These are phyloP conservation scores for Stegophylla sp. DNA, from an alignment of 2,888 invertebrate species.

Conservation along the genomic window DNA sequence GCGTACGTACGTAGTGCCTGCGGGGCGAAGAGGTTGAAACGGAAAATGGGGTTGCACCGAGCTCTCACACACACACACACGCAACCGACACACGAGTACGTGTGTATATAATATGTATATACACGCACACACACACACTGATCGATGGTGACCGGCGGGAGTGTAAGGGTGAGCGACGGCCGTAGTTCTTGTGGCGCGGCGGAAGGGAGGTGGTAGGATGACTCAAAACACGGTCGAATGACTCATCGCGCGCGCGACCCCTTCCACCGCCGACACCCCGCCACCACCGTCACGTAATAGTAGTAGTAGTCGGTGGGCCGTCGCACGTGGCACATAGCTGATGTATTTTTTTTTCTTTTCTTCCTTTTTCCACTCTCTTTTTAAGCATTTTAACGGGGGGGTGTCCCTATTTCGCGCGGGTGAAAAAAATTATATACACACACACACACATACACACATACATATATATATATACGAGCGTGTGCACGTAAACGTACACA, in stretches of 20 bases:
- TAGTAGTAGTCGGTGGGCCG: background rate
- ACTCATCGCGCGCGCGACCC: constrained; percentile 55
- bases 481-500: background rate
- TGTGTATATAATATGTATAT: background rate
- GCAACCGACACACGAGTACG: constrained; percentile 6
- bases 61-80: constrained; percentile 8
- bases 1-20: constrained; percentile 13
- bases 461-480: background rate
- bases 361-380: constrained; percentile 18
- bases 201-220: constrained; percentile 26
- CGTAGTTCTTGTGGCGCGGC: background rate
- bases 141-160: constrained; percentile 58
- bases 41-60: constrained; percentile 58
- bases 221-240: constrained; percentile 59
- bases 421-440: too few species aligned
- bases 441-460: background rate
- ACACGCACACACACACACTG: constrained; percentile 7
- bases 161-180: constrained; percentile 29
- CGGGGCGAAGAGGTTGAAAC: constrained; percentile 48
- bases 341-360: constrained; percentile 28
- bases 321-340: constrained; percentile 43
- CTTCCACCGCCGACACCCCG: background rate
- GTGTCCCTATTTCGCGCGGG: background rate
- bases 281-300: too few species aligned
- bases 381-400: constrained; percentile 17